Conservation (phyloP, 2,888 invertebrate species). For the Ceratothoa steindachneri region DNA sequence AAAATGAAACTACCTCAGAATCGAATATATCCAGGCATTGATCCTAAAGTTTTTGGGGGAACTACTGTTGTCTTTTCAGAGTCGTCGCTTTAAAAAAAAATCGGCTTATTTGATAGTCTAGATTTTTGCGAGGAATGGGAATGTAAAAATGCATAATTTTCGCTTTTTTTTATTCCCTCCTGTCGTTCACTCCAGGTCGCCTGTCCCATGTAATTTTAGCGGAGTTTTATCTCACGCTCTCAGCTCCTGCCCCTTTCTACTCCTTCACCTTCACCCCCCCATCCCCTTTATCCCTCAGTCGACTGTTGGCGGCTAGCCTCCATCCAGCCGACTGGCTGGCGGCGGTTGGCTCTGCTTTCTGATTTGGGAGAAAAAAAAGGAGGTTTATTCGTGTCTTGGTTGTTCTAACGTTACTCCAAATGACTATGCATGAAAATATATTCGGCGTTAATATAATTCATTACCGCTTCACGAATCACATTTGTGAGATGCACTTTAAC, state of each 20-base stretch:
- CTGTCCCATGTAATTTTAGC: slow-evolving; percentile 18
- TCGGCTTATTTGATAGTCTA: too few species aligned
- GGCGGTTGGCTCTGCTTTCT: not conserved
- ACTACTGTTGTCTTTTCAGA: too few species aligned
- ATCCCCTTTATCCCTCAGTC: not conserved
- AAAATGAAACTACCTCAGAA: too few species aligned
- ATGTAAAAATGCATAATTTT: too few species aligned
- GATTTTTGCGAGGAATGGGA: too few species aligned
- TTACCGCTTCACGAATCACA: too few species aligned
- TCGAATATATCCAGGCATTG: too few species aligned
- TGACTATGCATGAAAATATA: not conserved
- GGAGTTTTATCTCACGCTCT: slow-evolving; percentile 4
- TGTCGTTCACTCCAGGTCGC: not conserved
- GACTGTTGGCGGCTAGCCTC: not conserved
- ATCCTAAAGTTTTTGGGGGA: too few species aligned
- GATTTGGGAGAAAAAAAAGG: not conserved
- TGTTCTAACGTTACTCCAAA: too few species aligned
- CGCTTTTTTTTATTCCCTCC: too few species aligned
- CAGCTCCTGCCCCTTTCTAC: slow-evolving; percentile 13
- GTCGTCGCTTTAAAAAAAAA: too few species aligned
- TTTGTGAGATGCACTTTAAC: too few species aligned
- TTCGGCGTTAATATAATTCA: not conserved
- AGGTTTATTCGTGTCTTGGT: slow-evolving; percentile 8
- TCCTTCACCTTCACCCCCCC: not conserved
- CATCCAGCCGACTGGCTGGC: not conserved